phyloP scores from a whole-genome alignment of 2,888 invertebrate genomes.

The Archips crataeganus region DNA sequence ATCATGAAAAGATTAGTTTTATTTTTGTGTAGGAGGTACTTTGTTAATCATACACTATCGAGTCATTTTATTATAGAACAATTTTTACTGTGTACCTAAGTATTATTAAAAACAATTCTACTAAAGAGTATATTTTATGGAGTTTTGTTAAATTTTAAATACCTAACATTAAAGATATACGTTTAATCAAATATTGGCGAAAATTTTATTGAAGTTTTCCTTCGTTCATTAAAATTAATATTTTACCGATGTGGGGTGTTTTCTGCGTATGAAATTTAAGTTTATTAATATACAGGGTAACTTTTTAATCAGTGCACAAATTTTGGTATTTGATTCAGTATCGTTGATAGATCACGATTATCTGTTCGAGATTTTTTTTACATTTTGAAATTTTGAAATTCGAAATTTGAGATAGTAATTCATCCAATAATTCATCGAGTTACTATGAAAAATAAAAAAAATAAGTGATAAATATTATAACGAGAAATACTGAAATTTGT shows the following conservation, averaged over 20 bases:
- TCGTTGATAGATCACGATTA: too few relatives aligned
- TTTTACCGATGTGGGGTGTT: neutral
- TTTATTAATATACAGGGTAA: too few relatives aligned
- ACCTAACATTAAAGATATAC: conserved; percentile 6
- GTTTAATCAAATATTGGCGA: conserved; percentile 21
- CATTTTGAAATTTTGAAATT: too few relatives aligned
- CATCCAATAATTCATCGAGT: too few relatives aligned
- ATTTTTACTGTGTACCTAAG: conserved; percentile 19
- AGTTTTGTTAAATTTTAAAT: conserved; percentile 27
- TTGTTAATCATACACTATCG: neutral
- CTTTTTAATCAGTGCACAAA: too few relatives aligned
- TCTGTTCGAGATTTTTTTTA: too few relatives aligned
- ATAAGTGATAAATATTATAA: too few relatives aligned
- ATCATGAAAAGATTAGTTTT: conserved; percentile 1
- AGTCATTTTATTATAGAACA: conserved; percentile 30
- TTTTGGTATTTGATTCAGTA: too few relatives aligned
- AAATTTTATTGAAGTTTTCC: conserved; percentile 10
- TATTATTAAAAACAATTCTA: conserved; percentile 30
- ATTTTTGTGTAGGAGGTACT: conserved; percentile 6
- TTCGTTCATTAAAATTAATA: neutral
- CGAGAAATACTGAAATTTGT: too few relatives aligned
- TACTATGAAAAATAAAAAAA: too few relatives aligned
- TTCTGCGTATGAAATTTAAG: neutral
- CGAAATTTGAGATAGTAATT: too few relatives aligned
- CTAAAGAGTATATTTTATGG: conserved; percentile 18